Conservation (phyloP, 2,113 vertebrate species). For the Lonchura striata region DNA sequence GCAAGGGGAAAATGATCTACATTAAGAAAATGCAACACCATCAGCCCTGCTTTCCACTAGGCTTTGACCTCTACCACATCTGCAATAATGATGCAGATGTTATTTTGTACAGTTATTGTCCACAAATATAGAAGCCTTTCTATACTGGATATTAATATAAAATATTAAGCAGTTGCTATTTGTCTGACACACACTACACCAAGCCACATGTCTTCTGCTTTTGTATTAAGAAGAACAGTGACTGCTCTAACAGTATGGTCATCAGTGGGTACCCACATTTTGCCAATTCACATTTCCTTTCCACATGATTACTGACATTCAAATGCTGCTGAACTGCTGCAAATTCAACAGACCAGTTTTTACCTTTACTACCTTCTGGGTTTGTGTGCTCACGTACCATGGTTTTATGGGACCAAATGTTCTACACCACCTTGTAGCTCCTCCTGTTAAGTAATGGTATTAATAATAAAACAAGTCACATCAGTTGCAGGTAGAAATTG, state of each 20-base stretch:
- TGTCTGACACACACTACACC: background rate
- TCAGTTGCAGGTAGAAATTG: background rate
- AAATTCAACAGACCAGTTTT: background rate
- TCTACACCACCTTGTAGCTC: background rate
- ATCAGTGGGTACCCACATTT: background rate
- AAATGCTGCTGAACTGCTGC: background rate
- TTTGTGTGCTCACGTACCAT: background rate
- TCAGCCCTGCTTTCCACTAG: background rate
- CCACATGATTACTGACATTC: background rate
- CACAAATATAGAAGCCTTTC: background rate
- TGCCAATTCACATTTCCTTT: background rate
- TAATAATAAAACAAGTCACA: background rate
- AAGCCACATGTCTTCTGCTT: background rate
- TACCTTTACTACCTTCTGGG: background rate
- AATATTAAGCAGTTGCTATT: background rate
- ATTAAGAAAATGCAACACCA: background rate
- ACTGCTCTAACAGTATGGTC: rapidly evolving
- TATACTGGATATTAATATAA: background rate
- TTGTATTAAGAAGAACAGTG: background rate
- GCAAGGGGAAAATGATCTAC: background rate
- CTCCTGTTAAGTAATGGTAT: background rate
- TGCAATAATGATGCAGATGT: background rate
- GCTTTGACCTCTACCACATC: background rate
- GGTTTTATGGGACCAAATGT: rapidly evolving
- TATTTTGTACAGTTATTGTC: background rate